Evolutionary conservation across 1,140 invertebrate species (phyloP).

Genomic region (Drosophila navojoa): DNA sequence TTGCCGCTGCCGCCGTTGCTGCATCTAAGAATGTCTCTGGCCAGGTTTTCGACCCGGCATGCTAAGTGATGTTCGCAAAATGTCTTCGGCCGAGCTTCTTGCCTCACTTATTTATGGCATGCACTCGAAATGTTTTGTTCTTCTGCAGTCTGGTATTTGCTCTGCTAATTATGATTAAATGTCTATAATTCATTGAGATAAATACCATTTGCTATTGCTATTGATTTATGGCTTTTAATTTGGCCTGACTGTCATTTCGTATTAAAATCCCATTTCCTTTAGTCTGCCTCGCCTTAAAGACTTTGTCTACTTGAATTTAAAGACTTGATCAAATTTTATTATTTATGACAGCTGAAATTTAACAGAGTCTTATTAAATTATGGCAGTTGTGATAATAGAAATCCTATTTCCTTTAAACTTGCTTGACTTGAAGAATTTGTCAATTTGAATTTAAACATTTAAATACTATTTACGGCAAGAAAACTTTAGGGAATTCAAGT

Average conservation of each 20-base stretch:
- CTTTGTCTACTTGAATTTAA: too few relatives aligned
- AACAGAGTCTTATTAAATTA: too few relatives aligned
- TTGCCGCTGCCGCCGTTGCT: constrained; percentile 7
- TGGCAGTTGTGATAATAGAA: too few relatives aligned
- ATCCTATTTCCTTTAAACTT: too few relatives aligned
- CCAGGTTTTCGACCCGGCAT: constrained; percentile 44
- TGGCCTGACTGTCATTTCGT: background rate
- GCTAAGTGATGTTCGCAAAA: constrained; percentile 62
- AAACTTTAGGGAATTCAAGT: too few relatives aligned
- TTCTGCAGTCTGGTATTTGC: constrained; percentile 1
- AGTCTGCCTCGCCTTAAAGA: background rate
- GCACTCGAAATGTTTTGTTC: constrained; percentile 24
- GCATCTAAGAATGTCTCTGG: constrained; percentile 36
- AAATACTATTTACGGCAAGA: too few relatives aligned
- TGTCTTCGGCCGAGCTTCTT: constrained; percentile 25
- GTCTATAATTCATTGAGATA: constrained; percentile 2
- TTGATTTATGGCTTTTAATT: constrained; percentile 20
- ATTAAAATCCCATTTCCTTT: background rate
- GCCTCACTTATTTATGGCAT: constrained; percentile 32
- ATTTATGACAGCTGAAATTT: too few relatives aligned
- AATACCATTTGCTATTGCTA: background rate
- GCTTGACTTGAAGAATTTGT: too few relatives aligned
- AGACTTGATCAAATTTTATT: too few relatives aligned
- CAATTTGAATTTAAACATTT: too few relatives aligned
- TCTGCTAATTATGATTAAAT: constrained; percentile 27